These are phyloP conservation scores for Drosophila tristis DNA, from an alignment of 1,140 invertebrate species.

Conservation along the genomic window DNA sequence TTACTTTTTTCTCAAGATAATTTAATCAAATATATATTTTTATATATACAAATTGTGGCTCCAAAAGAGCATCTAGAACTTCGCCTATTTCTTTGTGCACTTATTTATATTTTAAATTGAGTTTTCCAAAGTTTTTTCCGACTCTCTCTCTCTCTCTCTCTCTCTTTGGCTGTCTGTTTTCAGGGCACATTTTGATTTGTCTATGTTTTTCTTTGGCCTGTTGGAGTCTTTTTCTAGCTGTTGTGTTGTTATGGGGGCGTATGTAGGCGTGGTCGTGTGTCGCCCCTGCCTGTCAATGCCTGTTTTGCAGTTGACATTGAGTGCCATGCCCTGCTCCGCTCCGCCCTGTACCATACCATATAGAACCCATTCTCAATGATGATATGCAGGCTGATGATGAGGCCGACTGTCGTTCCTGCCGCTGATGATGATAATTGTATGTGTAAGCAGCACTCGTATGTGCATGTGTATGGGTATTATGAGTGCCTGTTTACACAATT, in stretches of 20 bases:
- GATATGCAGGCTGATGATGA: constrained; percentile 68
- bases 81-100: no score
- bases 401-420: constrained; percentile 20
- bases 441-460: no score
- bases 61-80: no score
- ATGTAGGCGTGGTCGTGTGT: constrained; percentile 56
- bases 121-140: constrained; percentile 72
- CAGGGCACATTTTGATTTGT: constrained; percentile 50
- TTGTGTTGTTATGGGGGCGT: constrained; percentile 17
- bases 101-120: constrained; percentile 62
- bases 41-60: no score
- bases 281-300: constrained; percentile 69
- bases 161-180: background rate
- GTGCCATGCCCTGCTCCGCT: constrained; percentile 54
- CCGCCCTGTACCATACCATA: no score
- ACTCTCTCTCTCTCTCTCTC: constrained; percentile 12
- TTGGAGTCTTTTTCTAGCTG: constrained; percentile 32
- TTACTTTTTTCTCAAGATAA: no score
- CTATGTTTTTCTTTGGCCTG: constrained; percentile 44
- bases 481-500: constrained; percentile 78
- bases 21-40: no score
- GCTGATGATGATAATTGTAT: constrained; percentile 52
- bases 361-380: constrained; percentile 60
- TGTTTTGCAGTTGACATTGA: constrained; percentile 81
- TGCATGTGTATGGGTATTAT: constrained; percentile 49